Evolutionary conservation across 2,888 invertebrate species (phyloP), one percentile per base, ranked within the genome.

Genomic region (Andrena camellia): DNA sequence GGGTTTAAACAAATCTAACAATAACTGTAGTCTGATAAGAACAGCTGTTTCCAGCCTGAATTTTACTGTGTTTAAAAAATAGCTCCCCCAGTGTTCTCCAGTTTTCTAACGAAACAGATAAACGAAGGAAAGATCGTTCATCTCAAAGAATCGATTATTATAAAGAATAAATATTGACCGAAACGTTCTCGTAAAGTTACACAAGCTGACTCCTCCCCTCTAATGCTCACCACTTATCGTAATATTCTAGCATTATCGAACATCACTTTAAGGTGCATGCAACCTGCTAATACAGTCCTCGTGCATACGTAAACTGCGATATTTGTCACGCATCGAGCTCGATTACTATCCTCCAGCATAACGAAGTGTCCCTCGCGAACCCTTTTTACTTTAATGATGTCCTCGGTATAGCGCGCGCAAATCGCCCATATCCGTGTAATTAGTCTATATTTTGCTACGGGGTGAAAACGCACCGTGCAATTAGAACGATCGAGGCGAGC

Each of bases 321-420:
- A 68, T 63, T 63, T 26, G 62, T 76, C 78, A 68, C 67, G 67
- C 42, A 63, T 63, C 67, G 54, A 3, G 52, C 6, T 10, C 75
- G 60, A 63, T 76, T 54, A 33, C 52, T 42, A 48, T 63, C 68
- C 33, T 48, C 0, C 54, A 6, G 17, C 17, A 33, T 78, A 78
- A 68, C 42, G 31, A 66, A 23, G 66, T 35, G 50, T 74, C 52
- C n/a, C 5, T 20, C 59, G 57, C 23, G 29, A 42, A 52, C 42
- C 52, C 66, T 75, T 75, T 67, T 20, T 5, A 31, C 26, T 59
- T 20, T 73, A 73, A 73, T 42, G 60, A 66, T 35, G 26, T 60
- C 17, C 33, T 26, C 26, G 33, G 7, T 20, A 57, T 23, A 17
- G 17, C 63, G n/a, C 60, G 29, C 35, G 10, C n/a, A 67, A 68